A percentile compares a stretch with the other conserved stretches of the same genome.
These are phyloP conservation scores for rabbit (Oryctolagus cuniculus) DNA, from an alignment of 2,113 vertebrate species.

Conservation along the genomic window mOryCun1.1 NC_091444.1:15262001-15262500, in stretches of 20 bases:
- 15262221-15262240: neutral
- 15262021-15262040: neutral
- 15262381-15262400: neutral
- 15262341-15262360: neutral
- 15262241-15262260: too few species aligned
- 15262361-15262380: neutral
- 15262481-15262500: neutral
- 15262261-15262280: neutral
- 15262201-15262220: neutral
- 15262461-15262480: neutral
- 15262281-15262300: neutral
- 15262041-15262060: neutral
- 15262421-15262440: neutral
- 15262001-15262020: neutral
- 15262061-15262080: neutral
- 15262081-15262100: neutral
- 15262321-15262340: neutral
- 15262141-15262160: too few species aligned
- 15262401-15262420: neutral
- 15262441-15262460: neutral
- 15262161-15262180: neutral
- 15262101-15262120: neutral
- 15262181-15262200: neutral
- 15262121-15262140: fast-evolving
- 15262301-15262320: neutral